Base-by-base conservation (phyloP, 2,797 vertebrate species). In the Ficedula albicollis region DNA sequence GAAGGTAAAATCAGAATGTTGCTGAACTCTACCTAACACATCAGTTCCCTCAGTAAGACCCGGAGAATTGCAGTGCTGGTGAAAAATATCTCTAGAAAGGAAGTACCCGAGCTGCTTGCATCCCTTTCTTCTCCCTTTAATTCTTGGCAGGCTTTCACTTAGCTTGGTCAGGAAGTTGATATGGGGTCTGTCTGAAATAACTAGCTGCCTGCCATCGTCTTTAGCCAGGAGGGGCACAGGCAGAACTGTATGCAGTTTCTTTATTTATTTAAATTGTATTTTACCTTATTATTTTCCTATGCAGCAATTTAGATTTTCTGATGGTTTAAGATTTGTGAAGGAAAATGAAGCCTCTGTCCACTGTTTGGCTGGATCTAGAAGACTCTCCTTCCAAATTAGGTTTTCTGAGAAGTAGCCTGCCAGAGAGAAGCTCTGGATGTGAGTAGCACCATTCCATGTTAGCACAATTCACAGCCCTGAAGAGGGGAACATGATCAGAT, bases 11-110 rank as follows among this genome's bases (percentile, higher is more conserved):
- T 39, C 2, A 10, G 66, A 44, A 36, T 52, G 39, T 75, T 64
- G n/a, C 66, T 81, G 84, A 69, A 26, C 30, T 32, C 58, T 49
- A 20, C 51, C 25, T 34, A 67, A 39, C 14, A 10, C 19, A 44
- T 62, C 67, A 36, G 52, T 60, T 90, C 49, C 52, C 85, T 84
- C 62, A 85, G 84, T 86, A 82, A 75, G 86, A 46, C 38, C 27
- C 0, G 0, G 4, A 49, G 44, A 92, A 87, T 48, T 72, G 75
- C 56, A 89, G 62, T 0, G 0, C 46, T 80, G 29, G 62, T 91
- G 82, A 94, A 90, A 95, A 94, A 75, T 94, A 93, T n/a, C 89
- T 90, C n/a, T n/a, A 43, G 73, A 89, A 88, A 63, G 94, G 92
- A 96, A 96, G 89, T 91, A 44, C 38, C 44, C 3, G 0, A 67